Base-by-base conservation (phyloP, 2,113 vertebrate genomes). In the Rhabdomys dilectus region DNA sequence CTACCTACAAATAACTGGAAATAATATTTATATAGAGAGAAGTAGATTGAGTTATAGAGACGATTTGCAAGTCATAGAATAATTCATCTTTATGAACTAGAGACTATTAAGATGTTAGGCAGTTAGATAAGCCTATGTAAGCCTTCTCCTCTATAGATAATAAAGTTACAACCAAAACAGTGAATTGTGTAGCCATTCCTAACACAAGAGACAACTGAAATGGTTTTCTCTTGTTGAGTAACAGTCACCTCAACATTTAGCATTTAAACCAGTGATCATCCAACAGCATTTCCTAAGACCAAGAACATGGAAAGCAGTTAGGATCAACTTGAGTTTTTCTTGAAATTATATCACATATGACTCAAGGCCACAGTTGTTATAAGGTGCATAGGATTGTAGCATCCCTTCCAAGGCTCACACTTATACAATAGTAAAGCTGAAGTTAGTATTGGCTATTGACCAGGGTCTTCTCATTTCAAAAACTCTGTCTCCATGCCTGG, bases 1-100 rank as follows among this genome's bases (percentile, higher is more conserved):
- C 70, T 77, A 66, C 48, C 45, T 78, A 58, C 77, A 89, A 92
- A 72, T 94, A 96, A 78, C 17, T 17, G 86, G 45, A 77, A 87
- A n/a, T 78, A 22, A 36, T 51, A 73, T 16, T 91, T 75, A 39
- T 31, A 24, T 5, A 93, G 31, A 36, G 53, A 3, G n/a, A 77
- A 22, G n/a, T 91, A 39, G 7, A 58, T 53, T 73, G 8, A 91
- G 11, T 73, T 93, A 93, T 1, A 76, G 29, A 75, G 34, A 68
- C 7, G 5, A 48, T 91, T 89, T 93, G 45, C 5, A 51, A 89
- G 51, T 34, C 42, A 73, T 82, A 24, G 9, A 19, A 62, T 80
- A 60, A 48, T 10, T 45, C 62, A 75, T 34, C 11, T 58, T 82
- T 68, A 51, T 39, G 62, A 90, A 91, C 22, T 26, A 78, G 89